Evolutionary conservation across 2,113 vertebrate species (phyloP).

Genomic region (western clawed frog (Xenopus tropicalis)): UCB_Xtro_10.0 CM004445.2:147793501-147794000

Average conservation of each 20-base stretch:
- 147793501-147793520: background rate
- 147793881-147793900: no score
- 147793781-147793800: slow-evolving; percentile 46
- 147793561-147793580: background rate
- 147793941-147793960: no score
- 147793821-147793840: slow-evolving; percentile 49
- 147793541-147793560: background rate
- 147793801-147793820: slow-evolving; percentile 47
- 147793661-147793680: slow-evolving; percentile 49
- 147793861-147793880: no score
- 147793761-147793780: slow-evolving; percentile 46
- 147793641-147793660: slow-evolving; percentile 38
- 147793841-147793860: background rate
- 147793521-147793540: slow-evolving; percentile 12
- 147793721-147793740: slow-evolving; percentile 40
- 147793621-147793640: slow-evolving; percentile 37
- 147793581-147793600: slow-evolving; percentile 19
- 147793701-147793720: slow-evolving; percentile 46
- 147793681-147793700: slow-evolving; percentile 40
- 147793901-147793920: no score
- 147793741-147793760: slow-evolving; percentile 7
- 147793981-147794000: no score
- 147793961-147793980: no score
- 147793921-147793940: no score
- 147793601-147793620: slow-evolving; percentile 47